Evolutionary conservation across 2,888 invertebrate genomes (phyloP).

Genomic region (Hypercompe scribonia): DNA sequence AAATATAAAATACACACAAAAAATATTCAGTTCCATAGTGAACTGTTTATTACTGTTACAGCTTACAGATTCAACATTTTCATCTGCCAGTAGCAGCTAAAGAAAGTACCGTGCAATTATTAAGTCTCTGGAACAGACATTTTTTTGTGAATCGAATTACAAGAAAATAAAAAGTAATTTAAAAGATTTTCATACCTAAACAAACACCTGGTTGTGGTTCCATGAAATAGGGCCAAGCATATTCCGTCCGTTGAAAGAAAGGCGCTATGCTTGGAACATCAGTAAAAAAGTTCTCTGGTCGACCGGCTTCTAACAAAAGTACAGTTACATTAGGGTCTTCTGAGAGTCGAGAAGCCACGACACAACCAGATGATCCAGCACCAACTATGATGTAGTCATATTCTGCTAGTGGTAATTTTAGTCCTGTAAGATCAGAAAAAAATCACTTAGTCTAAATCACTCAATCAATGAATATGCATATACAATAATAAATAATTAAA

Average conservation of each 20-base stretch:
- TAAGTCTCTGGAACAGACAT: no score
- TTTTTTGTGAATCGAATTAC: no score
- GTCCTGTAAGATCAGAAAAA: slow-evolving; percentile 58
- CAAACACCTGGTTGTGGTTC: slow-evolving; percentile 87
- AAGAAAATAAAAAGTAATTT: background rate
- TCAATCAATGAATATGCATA: no score
- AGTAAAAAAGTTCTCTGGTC: slow-evolving; percentile 74
- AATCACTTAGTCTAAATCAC: no score
- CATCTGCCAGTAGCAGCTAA: background rate
- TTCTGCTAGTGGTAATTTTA: slow-evolving; percentile 70
- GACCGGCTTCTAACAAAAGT: slow-evolving; percentile 87
- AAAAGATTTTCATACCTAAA: slow-evolving; percentile 58
- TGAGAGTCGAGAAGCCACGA: slow-evolving; percentile 82
- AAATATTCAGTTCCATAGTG: background rate
- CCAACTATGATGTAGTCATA: slow-evolving; percentile 87
- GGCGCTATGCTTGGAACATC: slow-evolving; percentile 85
- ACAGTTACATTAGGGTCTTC: slow-evolving; percentile 84
- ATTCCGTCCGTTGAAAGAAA: slow-evolving; percentile 86
- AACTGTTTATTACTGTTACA: background rate
- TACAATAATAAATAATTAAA: no score
- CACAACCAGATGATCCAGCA: slow-evolving; percentile 87
- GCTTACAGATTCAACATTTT: no score
- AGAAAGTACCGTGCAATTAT: background rate
- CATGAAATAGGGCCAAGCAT: slow-evolving; percentile 88
- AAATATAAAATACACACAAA: background rate